phyloP scores from a whole-genome alignment of 2,888 invertebrate genomes.

The Caprella mutica region DNA sequence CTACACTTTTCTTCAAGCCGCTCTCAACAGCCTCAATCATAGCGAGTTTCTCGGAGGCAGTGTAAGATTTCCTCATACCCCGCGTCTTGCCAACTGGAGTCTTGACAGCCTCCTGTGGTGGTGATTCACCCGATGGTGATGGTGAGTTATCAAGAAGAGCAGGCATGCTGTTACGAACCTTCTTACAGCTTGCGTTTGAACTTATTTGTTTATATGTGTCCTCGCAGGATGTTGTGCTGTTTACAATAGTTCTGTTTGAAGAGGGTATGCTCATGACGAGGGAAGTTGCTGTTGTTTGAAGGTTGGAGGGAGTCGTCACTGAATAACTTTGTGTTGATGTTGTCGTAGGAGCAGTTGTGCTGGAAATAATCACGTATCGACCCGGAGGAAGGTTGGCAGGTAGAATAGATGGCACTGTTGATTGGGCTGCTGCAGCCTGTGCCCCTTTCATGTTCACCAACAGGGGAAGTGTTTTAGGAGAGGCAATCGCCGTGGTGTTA shows the following conservation, averaged over 20 bases:
- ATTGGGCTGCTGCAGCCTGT: too few species aligned
- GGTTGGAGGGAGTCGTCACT: neutral
- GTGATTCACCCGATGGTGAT: too few species aligned
- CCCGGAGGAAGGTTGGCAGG: constrained; percentile 32
- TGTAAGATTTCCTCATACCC: constrained; percentile 11
- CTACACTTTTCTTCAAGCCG: constrained; percentile 30
- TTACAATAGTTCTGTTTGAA: neutral
- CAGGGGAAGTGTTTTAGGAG: constrained; percentile 23
- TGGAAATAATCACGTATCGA: constrained; percentile 30
- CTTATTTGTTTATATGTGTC: too few species aligned
- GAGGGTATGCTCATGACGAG: neutral
- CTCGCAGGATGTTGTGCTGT: too few species aligned
- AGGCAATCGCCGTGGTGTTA: neutral
- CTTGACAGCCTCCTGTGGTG: too few species aligned
- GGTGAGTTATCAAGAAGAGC: too few species aligned
- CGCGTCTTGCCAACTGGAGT: constrained; percentile 10
- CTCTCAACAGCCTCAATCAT: constrained; percentile 33
- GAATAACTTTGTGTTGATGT: neutral
- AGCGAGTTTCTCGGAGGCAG: constrained; percentile 28
- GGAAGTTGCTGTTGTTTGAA: neutral
- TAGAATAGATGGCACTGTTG: constrained; percentile 25
- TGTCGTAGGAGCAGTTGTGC: constrained; percentile 20
- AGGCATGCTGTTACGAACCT: too few species aligned
- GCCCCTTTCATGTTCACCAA: constrained; percentile 24
- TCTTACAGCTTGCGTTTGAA: too few species aligned